Conservation (phyloP, 2,888 invertebrate species). For the Conops quadrifasciatus region DNA sequence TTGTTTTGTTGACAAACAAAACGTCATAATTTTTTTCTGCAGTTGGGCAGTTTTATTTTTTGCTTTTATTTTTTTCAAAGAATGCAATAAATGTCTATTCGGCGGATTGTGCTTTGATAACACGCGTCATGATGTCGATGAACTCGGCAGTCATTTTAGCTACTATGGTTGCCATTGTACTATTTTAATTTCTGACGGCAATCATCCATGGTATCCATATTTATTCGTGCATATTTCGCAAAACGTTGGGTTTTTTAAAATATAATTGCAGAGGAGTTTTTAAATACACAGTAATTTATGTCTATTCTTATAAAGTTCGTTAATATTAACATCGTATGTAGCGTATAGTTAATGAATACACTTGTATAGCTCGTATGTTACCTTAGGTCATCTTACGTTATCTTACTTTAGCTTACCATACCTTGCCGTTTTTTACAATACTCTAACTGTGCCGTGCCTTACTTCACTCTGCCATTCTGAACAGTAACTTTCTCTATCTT, state of each 20-base stretch:
- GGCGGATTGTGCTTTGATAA: constrained; percentile 9
- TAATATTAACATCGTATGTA: too few relatives aligned
- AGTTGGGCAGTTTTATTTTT: constrained; percentile 19
- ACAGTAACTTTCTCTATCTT: neutral
- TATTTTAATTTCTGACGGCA: constrained; percentile 4
- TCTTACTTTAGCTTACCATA: constrained; percentile 12
- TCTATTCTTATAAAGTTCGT: too few relatives aligned
- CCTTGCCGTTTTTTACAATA: neutral
- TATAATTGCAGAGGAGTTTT: too few relatives aligned
- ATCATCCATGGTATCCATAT: too few relatives aligned
- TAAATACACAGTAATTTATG: too few relatives aligned
- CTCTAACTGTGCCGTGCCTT: neutral
- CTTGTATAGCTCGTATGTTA: too few relatives aligned
- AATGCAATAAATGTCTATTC: constrained; percentile 11
- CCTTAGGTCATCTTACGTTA: too few relatives aligned
- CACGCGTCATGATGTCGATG: constrained; percentile 12
- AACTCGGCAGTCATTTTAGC: constrained; percentile 6
- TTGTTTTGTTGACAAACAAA: constrained; percentile 27
- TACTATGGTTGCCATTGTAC: neutral
- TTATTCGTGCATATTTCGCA: too few relatives aligned
- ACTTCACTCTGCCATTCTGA: neutral
- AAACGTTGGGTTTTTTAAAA: too few relatives aligned
- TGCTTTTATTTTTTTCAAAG: neutral
- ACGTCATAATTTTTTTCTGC: constrained; percentile 27
- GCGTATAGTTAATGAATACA: too few relatives aligned